Evolutionary conservation across 2,888 invertebrate genomes (phyloP).

Genomic region (Stenoptilia bipunctidactyla): DNA sequence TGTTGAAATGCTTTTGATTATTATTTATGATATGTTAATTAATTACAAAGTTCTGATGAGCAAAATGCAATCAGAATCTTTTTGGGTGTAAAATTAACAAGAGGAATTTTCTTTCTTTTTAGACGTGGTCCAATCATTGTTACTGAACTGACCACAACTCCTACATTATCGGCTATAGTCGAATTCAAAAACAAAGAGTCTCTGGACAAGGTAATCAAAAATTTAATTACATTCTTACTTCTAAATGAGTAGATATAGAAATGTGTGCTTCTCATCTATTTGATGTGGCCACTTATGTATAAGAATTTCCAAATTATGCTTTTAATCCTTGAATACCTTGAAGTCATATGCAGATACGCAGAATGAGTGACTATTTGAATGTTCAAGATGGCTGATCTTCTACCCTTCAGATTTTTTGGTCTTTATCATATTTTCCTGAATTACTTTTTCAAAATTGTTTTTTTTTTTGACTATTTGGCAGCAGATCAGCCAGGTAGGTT

Average conservation of each 20-base stretch:
- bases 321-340: conserved; percentile 21
- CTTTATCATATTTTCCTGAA: conserved; percentile 17
- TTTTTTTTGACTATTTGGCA: conserved; percentile 22
- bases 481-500: conserved; percentile 36
- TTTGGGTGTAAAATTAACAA: conserved; percentile 56
- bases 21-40: conserved; percentile 9
- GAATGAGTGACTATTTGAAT: conserved; percentile 67
- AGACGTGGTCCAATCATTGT: conserved; percentile 72
- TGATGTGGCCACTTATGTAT: conserved; percentile 2
- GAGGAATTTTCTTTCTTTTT: conserved; percentile 66
- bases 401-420: conserved; percentile 25
- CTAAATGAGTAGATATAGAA: conserved; percentile 21
- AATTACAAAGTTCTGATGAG: conserved; percentile 28
- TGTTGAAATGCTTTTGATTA: conserved; percentile 5
- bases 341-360: conserved; percentile 36
- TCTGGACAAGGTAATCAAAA: conserved; percentile 68
- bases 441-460: conserved; percentile 22
- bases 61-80: conserved; percentile 36
- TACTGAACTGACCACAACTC: conserved; percentile 70
- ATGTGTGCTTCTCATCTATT: conserved; percentile 12
- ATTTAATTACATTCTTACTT: conserved; percentile 56
- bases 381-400: conserved; percentile 56
- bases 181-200: conserved; percentile 72
- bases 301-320: conserved; percentile 41
- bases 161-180: conserved; percentile 70